Evolutionary conservation across 2,888 invertebrate genomes (phyloP).

Genomic region (Dryomyza anilis): DNA sequence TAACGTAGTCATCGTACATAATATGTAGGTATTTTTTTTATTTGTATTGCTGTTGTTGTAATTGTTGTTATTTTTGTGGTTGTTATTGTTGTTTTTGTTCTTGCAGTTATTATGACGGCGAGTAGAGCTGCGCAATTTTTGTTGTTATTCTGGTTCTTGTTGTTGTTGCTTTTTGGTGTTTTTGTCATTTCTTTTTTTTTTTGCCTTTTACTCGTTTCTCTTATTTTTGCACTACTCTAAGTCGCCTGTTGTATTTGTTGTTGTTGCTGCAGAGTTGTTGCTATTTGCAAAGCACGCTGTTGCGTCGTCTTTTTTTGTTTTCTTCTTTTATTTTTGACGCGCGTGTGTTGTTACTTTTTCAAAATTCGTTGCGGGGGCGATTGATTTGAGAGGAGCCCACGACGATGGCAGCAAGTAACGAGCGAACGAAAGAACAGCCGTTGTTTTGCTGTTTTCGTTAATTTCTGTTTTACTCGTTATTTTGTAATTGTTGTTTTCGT

Average conservation of each 20-base stretch:
- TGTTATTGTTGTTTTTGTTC: conserved; percentile 7
- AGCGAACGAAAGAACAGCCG: not conserved
- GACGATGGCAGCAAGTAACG: not conserved
- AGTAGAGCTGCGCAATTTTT: not conserved
- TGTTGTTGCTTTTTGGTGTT: not conserved
- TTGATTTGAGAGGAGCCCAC: not conserved
- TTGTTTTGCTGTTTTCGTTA: not conserved
- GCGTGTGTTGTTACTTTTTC: not conserved
- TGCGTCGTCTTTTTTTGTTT: not conserved
- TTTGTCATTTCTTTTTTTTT: too few species aligned
- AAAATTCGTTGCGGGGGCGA: not conserved
- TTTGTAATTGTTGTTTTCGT: not conserved
- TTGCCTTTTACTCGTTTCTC: too few species aligned
- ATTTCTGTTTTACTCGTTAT: not conserved
- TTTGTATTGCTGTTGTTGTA: not conserved
- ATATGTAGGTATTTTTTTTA: not conserved
- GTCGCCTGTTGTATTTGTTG: not conserved
- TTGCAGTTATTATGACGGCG: conserved; percentile 1
- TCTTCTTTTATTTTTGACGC: too few species aligned
- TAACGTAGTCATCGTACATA: conserved; percentile 4
- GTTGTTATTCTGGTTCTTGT: not conserved
- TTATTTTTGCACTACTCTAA: not conserved
- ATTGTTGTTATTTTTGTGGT: not conserved
- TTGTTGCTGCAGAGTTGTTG: not conserved
- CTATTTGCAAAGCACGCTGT: not conserved